Conservation (phyloP, 2,888 invertebrate species). For the Scrobipalpa atriplicella region DNA sequence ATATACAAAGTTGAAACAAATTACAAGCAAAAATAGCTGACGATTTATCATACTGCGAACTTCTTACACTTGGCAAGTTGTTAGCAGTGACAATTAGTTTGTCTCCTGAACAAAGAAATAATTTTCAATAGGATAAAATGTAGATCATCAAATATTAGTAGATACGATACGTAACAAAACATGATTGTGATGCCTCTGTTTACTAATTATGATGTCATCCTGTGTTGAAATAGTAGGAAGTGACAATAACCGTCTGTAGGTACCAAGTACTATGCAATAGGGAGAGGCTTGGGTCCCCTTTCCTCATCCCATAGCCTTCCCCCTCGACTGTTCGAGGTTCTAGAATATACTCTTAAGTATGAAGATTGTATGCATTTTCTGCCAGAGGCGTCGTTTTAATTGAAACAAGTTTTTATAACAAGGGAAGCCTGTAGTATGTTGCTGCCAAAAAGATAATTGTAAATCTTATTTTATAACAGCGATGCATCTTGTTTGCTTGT, state of each 20-base stretch:
- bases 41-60: neutral
- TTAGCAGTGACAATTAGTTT: slow-evolving; percentile 16
- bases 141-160: neutral
- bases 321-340: slow-evolving; percentile 11
- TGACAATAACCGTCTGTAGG: slow-evolving; percentile 5
- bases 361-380: neutral
- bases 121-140: neutral
- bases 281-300: slow-evolving; percentile 9
- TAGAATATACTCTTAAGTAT: neutral
- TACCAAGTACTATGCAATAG: neutral
- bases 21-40: neutral
- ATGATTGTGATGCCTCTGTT: neutral
- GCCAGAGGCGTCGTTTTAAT: slow-evolving; percentile 1
- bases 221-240: slow-evolving; percentile 15
- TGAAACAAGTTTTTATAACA: slow-evolving; percentile 14
- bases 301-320: slow-evolving; percentile 12
- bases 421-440: neutral
- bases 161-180: no score
- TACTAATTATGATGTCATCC: neutral
- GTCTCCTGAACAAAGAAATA: slow-evolving; percentile 15
- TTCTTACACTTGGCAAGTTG: slow-evolving; percentile 17
- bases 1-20: neutral
- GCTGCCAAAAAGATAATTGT: neutral
- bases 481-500: neutral
- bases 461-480: slow-evolving; percentile 1